Base-by-base conservation (phyloP, 2,888 invertebrate genomes). In the Bellardia pandia region DNA sequence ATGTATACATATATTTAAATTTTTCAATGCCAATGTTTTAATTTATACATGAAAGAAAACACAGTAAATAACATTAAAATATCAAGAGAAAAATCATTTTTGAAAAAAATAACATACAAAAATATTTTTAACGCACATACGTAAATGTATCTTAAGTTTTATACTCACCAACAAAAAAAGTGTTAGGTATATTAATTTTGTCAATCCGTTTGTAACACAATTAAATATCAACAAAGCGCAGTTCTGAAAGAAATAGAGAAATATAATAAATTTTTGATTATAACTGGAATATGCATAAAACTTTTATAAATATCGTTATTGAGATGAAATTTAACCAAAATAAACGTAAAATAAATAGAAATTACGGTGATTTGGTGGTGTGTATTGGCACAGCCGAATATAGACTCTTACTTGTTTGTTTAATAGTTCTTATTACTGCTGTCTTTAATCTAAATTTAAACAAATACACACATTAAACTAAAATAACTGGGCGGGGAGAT, bases 21-120 rank as follows among this genome's bases (percentile, higher is more conserved):
- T 79, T 75, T 86, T 86, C 86, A 86, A 86, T 86, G 86, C 83
- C 83, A 86, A 86, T 86, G 74, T 79, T 86, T 75, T 64, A 82
- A 72, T 82, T 81, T 68, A 58, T 64, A 71, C 42, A 42, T 37
- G 2, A n/a, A 45, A 37, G 37, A 16, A 71, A 37, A 53, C 30
- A 16, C 9, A 71, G 14, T 53, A 30, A 30, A 53, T 6, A 33
- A 66, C 45, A 74, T 80, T 69, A 16, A 64, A 30, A 80, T 30
- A 80, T 16, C 11, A 30, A 58, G 48, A 66, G 5, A n/a, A 48
- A 14, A 71, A 33, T 0, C 14, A 37, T 23, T 37, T 37, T 30
- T 33, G 8, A 8, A 37, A 23, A 30, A 45, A 16, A 14, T 30
- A 68, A 23, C 13, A 33, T 30, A 48, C n/a, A 14, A 48, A 78